Percentiles rank a stretch among this genome's conserved stretches.
phyloP scores from a whole-genome alignment of 2,797 vertebrate genomes.

The Sebastes iracundus region DNA sequence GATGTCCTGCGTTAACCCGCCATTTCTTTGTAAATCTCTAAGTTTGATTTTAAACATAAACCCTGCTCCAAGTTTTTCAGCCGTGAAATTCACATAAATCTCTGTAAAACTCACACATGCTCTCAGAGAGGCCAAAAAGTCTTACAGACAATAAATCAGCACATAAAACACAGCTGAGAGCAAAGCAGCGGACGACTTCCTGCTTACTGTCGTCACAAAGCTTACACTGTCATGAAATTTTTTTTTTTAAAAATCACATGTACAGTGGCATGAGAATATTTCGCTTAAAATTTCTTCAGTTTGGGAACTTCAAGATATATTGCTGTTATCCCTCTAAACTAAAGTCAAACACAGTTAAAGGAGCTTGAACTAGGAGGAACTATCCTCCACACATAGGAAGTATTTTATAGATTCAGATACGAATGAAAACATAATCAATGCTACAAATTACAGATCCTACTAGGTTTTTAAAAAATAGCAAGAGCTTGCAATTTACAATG shows the following conservation, averaged over 20 bases:
- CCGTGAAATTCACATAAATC: slow-evolving; percentile 3
- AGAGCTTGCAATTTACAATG: fast-evolving
- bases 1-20: neutral
- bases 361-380: neutral
- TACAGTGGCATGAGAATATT: neutral
- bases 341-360: neutral
- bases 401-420: neutral
- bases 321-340: neutral
- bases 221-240: neutral
- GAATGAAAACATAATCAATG: neutral
- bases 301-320: neutral
- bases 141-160: slow-evolving; percentile 22
- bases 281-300: neutral
- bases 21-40: neutral
- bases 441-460: neutral
- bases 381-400: neutral
- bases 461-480: neutral
- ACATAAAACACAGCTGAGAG: neutral
- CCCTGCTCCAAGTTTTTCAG: neutral
- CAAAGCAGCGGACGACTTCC: neutral
- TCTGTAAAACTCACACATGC: slow-evolving; percentile 14
- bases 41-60: neutral
- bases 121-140: neutral
- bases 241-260: neutral
- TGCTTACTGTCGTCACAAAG: slow-evolving; percentile 7